These are phyloP conservation scores for Amphilophus citrinellus DNA, from an alignment of 2,113 vertebrate genomes.

Conservation along the genomic window DNA sequence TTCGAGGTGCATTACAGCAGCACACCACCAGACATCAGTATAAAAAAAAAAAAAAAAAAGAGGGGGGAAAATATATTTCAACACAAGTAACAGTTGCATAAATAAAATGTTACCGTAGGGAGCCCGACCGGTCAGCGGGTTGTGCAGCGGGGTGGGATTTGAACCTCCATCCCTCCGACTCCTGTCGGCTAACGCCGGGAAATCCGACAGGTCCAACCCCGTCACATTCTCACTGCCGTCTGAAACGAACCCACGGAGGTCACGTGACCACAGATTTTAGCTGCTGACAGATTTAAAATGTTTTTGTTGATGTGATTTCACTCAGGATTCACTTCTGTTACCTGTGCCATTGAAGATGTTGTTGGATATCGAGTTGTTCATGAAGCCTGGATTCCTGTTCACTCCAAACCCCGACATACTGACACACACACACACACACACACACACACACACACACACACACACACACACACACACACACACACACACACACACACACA, in stretches of 20 bases:
- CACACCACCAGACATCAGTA: no score
- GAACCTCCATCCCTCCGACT: slow-evolving; percentile 97
- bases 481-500: no score
- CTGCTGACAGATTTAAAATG: not conserved
- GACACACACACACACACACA: slow-evolving; percentile 44
- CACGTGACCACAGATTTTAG: not conserved
- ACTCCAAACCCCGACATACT: slow-evolving; percentile 99
- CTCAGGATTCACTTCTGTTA: not conserved
- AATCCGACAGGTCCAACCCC: slow-evolving; percentile 98
- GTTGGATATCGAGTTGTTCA: slow-evolving; percentile 98
- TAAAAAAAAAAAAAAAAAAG: no score
- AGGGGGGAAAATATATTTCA: no score
- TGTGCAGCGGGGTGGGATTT: slow-evolving; percentile 97
- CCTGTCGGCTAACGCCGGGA: slow-evolving; percentile 97
- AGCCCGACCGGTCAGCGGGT: slow-evolving; percentile 97
- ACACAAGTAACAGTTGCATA: not conserved
- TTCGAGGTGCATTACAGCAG: no score
- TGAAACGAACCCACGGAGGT: slow-evolving; percentile 46
- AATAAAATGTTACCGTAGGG: slow-evolving; percentile 88
- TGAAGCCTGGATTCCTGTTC: slow-evolving; percentile 98
- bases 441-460: no score
- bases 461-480: no score
- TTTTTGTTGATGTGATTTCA: not conserved
- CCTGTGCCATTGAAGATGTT: slow-evolving; percentile 99
- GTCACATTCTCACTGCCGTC: slow-evolving; percentile 99